phyloP scores from a whole-genome alignment of 37 sponge, comb jelly and placozoan species.

The Mnemiopsis leidyi region DNA sequence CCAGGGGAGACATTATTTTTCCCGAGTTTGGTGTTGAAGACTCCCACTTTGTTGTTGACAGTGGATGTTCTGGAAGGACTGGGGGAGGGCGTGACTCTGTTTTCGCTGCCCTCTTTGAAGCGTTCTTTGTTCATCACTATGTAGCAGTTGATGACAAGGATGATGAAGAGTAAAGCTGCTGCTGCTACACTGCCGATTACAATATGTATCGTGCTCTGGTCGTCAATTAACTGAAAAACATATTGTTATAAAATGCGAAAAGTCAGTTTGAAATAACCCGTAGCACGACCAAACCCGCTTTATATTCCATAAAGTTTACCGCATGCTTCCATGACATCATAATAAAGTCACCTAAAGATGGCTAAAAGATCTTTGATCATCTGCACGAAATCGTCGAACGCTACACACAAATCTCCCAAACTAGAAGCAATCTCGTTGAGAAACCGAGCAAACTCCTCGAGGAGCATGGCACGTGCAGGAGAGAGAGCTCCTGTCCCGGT shows the following conservation, averaged over 20 bases:
- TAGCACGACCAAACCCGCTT: too few relatives aligned
- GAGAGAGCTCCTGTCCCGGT: too few relatives aligned
- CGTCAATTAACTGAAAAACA: background rate
- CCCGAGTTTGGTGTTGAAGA: background rate
- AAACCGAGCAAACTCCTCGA: background rate
- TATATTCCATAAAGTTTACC: too few relatives aligned
- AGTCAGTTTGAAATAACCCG: too few relatives aligned
- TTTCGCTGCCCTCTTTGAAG: background rate
- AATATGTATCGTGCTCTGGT: background rate
- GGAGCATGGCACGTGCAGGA: background rate
- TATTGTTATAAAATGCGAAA: background rate
- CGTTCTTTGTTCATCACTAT: background rate
- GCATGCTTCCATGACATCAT: too few relatives aligned
- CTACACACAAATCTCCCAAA: background rate
- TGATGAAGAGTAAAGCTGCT: background rate
- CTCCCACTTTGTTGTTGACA: background rate
- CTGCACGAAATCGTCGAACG: background rate
- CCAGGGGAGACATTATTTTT: background rate
- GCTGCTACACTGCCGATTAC: background rate
- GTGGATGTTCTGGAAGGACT: background rate
- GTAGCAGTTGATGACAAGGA: constrained; percentile 13
- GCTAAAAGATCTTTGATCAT: background rate
- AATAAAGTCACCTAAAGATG: background rate
- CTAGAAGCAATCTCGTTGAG: background rate
- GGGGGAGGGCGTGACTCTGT: constrained; percentile 9